Evolutionary conservation across 1,140 invertebrate genomes (phyloP).

Genomic region (Drosophila athabasca): DNA sequence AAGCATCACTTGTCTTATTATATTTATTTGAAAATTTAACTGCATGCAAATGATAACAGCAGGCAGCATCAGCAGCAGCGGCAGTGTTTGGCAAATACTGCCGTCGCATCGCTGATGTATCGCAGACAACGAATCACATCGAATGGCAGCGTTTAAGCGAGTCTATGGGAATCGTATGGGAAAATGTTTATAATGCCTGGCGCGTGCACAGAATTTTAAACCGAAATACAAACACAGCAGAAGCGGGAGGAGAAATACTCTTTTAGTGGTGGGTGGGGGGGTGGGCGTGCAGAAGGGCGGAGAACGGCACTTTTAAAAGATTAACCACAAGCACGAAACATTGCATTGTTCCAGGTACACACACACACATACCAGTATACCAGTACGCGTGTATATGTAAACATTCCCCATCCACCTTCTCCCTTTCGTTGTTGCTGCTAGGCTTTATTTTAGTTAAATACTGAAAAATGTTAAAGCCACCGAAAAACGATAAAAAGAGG

Average conservation of each 20-base stretch:
- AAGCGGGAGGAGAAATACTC: no score
- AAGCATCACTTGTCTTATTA: constrained; percentile 48
- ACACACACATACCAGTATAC: constrained; percentile 2
- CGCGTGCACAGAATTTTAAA: constrained; percentile 77
- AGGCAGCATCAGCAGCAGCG: neutral
- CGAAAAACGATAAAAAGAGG: constrained; percentile 68
- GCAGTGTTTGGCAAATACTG: constrained; percentile 43
- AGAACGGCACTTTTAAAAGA: constrained; percentile 72
- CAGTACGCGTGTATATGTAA: constrained; percentile 23
- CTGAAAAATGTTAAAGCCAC: constrained; percentile 74
- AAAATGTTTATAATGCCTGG: constrained; percentile 68
- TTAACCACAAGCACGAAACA: constrained; percentile 70
- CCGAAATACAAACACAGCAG: constrained; percentile 62
- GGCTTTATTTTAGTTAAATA: constrained; percentile 68
- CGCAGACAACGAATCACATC: neutral
- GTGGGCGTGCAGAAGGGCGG: neutral
- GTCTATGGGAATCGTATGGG: constrained; percentile 43
- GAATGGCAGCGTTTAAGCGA: neutral
- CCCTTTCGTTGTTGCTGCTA: constrained; percentile 43
- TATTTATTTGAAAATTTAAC: constrained; percentile 79
- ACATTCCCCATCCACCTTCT: constrained; percentile 46
- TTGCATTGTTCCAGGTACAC: constrained; percentile 22
- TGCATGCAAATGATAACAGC: constrained; percentile 57
- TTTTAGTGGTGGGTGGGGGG: no score
- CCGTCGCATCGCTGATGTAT: constrained; percentile 24